These are phyloP conservation scores for Drosophila micromelanica DNA, from an alignment of 1,140 invertebrate species.

Conservation along the genomic window DNA sequence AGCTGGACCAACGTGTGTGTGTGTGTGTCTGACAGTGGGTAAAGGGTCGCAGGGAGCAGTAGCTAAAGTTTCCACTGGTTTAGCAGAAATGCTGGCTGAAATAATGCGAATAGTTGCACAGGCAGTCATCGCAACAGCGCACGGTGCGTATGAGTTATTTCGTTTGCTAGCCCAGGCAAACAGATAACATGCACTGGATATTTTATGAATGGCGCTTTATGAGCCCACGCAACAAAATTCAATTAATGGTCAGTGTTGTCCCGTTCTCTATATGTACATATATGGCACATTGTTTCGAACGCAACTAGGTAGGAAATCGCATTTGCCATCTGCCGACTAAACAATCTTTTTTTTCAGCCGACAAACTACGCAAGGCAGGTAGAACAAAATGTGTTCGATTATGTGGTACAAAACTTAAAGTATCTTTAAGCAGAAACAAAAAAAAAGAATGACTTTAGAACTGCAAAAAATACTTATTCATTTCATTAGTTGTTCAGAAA, in stretches of 20 bases:
- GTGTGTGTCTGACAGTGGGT: not conserved
- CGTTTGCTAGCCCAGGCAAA: slow-evolving; percentile 1
- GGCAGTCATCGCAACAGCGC: slow-evolving; percentile 2
- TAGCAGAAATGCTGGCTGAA: slow-evolving; percentile 25
- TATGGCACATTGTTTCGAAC: not conserved
- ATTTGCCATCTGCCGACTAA: too few relatives aligned
- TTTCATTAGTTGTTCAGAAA: too few relatives aligned
- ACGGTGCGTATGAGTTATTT: slow-evolving; percentile 37
- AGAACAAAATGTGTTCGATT: too few relatives aligned
- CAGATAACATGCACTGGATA: slow-evolving; percentile 27
- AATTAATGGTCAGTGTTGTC: slow-evolving; percentile 1
- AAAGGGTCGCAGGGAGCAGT: not conserved
- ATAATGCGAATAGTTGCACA: slow-evolving; percentile 27
- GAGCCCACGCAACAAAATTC: slow-evolving; percentile 25
- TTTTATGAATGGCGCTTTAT: slow-evolving; percentile 26
- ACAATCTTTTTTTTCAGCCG: too few relatives aligned
- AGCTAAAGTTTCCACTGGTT: slow-evolving; percentile 30
- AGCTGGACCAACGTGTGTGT: not conserved
- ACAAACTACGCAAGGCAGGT: too few relatives aligned
- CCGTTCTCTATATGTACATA: not conserved
- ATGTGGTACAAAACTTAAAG: too few relatives aligned
- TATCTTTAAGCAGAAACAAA: not conserved
- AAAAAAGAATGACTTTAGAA: not conserved
- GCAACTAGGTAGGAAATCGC: too few relatives aligned
- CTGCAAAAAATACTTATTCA: too few relatives aligned